Conservation (phyloP, 2,888 invertebrate genomes). For the Clunio marinus region DNA sequence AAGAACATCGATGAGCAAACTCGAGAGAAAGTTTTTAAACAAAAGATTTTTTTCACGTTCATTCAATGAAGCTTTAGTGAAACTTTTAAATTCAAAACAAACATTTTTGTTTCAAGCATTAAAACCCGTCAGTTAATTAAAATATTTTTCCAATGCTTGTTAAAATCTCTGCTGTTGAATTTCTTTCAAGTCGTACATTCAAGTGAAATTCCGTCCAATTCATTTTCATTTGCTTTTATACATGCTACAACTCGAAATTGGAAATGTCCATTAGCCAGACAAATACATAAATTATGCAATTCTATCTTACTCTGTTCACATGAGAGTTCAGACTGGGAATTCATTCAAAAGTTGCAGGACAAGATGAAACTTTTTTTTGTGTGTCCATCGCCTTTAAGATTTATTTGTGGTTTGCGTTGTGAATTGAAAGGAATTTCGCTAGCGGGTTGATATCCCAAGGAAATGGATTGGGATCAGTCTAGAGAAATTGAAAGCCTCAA, state of each 20-base stretch:
- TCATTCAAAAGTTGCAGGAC: background rate
- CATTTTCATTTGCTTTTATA: background rate
- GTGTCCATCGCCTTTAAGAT: background rate
- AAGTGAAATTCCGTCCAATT: too few species aligned
- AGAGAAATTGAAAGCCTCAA: constrained; percentile 8
- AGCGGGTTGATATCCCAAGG: background rate
- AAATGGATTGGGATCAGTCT: constrained; percentile 6
- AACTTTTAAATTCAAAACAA: too few species aligned
- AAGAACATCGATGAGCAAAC: too few species aligned
- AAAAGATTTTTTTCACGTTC: too few species aligned
- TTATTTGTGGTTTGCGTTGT: background rate
- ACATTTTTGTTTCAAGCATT: too few species aligned
- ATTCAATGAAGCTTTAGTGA: too few species aligned
- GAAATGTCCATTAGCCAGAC: background rate
- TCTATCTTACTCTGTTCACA: background rate
- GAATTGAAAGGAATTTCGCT: background rate
- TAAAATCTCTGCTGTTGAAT: too few species aligned
- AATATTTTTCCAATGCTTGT: too few species aligned
- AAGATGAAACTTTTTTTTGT: background rate
- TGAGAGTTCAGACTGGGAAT: background rate
- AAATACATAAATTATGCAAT: background rate
- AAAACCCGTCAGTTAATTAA: too few species aligned
- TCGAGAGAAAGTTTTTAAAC: too few species aligned
- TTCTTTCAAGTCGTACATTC: too few species aligned
- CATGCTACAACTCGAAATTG: background rate